These are phyloP conservation scores for Trichopoda pennipes DNA, from an alignment of 2,888 invertebrate genomes.

Conservation along the genomic window DNA sequence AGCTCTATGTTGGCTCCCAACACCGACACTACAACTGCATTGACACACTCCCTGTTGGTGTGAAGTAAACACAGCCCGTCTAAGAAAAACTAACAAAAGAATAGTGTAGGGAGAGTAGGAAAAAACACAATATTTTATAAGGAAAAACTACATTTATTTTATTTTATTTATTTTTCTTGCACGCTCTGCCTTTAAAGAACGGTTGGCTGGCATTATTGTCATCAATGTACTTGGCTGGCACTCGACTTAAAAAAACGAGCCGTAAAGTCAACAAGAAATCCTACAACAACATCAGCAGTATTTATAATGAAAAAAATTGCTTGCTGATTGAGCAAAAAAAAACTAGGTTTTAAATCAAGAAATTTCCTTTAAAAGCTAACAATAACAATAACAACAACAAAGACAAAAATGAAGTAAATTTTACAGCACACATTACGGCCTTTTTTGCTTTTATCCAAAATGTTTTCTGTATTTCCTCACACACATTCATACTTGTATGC, in stretches of 20 bases:
- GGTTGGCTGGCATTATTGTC: conserved; percentile 54
- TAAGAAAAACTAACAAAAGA: conserved; percentile 48
- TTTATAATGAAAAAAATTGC: conserved; percentile 37
- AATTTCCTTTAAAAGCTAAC: conserved; percentile 51
- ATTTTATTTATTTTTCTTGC: conserved; percentile 22
- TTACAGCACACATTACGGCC: conserved; percentile 45
- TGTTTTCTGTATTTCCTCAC: conserved; percentile 23
- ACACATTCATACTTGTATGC: conserved; percentile 19
- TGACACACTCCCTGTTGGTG: conserved; percentile 68
- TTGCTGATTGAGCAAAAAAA: conserved; percentile 62
- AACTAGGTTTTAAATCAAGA: conserved; percentile 61
- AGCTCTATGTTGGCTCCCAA: conserved; percentile 57
- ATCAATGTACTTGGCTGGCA: conserved; percentile 63
- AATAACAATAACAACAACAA: conserved; percentile 9
- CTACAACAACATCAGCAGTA: conserved; percentile 55
- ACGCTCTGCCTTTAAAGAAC: conserved; percentile 37
- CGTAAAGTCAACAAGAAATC: conserved; percentile 61
- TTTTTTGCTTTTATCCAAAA: conserved; percentile 37
- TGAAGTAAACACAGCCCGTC: conserved; percentile 65
- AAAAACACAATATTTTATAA: conserved; percentile 15
- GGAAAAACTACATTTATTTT: conserved; percentile 49
- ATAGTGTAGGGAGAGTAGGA: conserved; percentile 10
- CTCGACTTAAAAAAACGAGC: conserved; percentile 62
- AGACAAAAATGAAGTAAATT: conserved; percentile 42
- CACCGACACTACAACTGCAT: conserved; percentile 64